A percentile compares a stretch with the other conserved stretches of the same genome.
Conservation (phyloP, 2,797 vertebrate species). For the Acrossocheilus fasciatus region DNA sequence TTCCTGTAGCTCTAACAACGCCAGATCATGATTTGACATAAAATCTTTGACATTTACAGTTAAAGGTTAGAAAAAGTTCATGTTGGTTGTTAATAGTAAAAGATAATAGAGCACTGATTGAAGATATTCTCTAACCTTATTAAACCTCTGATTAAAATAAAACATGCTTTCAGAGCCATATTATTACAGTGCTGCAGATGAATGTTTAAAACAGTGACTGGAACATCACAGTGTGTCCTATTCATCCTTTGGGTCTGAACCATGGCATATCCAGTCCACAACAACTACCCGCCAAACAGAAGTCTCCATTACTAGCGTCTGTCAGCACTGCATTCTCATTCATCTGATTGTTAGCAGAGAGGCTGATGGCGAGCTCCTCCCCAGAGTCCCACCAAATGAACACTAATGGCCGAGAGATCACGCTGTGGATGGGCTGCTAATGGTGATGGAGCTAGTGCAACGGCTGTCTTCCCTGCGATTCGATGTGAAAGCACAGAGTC, state of each 20-base stretch:
- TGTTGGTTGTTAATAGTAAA: neutral
- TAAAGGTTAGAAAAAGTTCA: neutral
- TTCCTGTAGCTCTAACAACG: neutral
- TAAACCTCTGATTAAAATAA: neutral
- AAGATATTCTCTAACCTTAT: neutral
- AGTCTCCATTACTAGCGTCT: slow-evolving; percentile 47
- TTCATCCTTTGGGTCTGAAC: neutral
- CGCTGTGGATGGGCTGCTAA: slow-evolving; percentile 71
- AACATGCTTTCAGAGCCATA: neutral
- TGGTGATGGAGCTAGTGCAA: slow-evolving; percentile 62
- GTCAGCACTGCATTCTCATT: slow-evolving; percentile 33
- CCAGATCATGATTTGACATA: too few relatives aligned
- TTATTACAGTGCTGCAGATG: neutral
- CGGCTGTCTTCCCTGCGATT: slow-evolving; percentile 43
- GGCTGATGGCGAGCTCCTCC: slow-evolving; percentile 54
- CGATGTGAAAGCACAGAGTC: slow-evolving; percentile 50
- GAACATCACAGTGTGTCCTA: too few relatives aligned
- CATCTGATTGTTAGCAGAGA: slow-evolving; percentile 44
- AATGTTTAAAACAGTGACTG: neutral
- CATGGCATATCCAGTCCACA: neutral
- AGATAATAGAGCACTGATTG: neutral
- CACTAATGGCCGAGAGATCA: slow-evolving; percentile 63
- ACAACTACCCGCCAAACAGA: neutral
- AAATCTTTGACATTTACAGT: neutral
- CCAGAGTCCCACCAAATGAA: slow-evolving; percentile 59